Evolutionary conservation across 1,140 invertebrate genomes (phyloP), one percentile per base, ranked within the genome.

Genomic region (Vollenhovia emeryi): DNA sequence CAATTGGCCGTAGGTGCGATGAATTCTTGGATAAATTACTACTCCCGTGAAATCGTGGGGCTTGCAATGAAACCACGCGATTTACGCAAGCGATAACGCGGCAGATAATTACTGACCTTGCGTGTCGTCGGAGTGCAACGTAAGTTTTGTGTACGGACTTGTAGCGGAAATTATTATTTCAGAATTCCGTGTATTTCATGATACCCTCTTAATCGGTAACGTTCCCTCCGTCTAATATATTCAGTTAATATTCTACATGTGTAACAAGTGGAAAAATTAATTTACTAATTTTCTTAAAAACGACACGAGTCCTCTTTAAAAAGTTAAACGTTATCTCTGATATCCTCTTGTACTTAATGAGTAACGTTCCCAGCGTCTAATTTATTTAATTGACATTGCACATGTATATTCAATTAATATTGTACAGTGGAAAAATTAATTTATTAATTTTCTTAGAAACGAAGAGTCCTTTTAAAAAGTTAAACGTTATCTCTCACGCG

Each of bases 1-100:
- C 82, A 87, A 90, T 90, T 90, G 80, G 73, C 57, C 74, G 87
- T 90, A 86, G 80, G 84, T 90, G 85, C 69, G 55, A 71, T 48
- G 55, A 64, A 87, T 87, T 85, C 69, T 74, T 74, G 59, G 84
- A 76, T 62, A 86, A 87, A 71, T 64, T 59, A 36, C 48, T 59
- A 40, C 74, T 76, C 15, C 21, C 62, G 68, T 78, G 60, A 43
- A 87, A 87, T 86, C 48, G 59, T 48, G 45, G n/a, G n/a, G 24
- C 55, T 74, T 36, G 2, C n/a, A n/a, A 33, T 69, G 50, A 50
- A 75, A 55, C 30, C 60, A 27, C n/a, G 11, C 43, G 73, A 88
- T 88, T 75, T 64, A 84, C n/a, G 64, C 69, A 78, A 60, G 71
- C 64, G 82, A 87, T 60, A 76, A 13, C n/a, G 9, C 78, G 71